phyloP scores from a whole-genome alignment of 2,113 vertebrate species.

The Paradoxurus hermaphroditus region DNA sequence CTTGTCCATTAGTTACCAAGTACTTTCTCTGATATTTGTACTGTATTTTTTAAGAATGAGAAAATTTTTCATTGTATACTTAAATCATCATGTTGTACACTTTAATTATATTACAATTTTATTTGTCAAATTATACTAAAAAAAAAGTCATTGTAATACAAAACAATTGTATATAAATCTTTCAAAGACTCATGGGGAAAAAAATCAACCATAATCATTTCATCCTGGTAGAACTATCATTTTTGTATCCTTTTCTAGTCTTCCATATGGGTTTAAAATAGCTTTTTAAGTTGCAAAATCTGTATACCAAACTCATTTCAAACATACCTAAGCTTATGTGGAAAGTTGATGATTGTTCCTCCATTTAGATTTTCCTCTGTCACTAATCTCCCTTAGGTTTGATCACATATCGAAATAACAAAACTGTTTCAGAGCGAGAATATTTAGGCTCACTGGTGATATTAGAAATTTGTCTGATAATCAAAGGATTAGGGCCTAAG shows the following conservation, averaged over 20 bases:
- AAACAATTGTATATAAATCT: not conserved
- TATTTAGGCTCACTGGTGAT: not conserved
- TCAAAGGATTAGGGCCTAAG: not conserved
- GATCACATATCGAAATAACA: not conserved
- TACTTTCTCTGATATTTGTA: not conserved
- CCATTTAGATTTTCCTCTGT: not conserved
- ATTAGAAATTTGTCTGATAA: conserved; percentile 11
- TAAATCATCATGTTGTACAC: not conserved
- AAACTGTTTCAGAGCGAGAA: not conserved
- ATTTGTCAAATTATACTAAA: not conserved
- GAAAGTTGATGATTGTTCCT: not conserved
- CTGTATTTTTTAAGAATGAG: not conserved
- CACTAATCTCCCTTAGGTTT: not conserved
- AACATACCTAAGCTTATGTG: not conserved
- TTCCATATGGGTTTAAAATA: not conserved
- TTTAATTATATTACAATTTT: not conserved
- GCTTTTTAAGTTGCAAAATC: conserved; percentile 7
- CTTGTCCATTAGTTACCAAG: not conserved
- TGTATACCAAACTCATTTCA: not conserved
- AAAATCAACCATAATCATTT: not conserved
- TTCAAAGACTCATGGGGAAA: not conserved
- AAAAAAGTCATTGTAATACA: not conserved
- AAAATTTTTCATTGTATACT: not conserved
- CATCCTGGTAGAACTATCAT: not conserved
- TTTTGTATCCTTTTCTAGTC: conserved; percentile 18